These are phyloP conservation scores for Plebejus argus DNA, from an alignment of 2,888 invertebrate species.

Conservation along the genomic window DNA sequence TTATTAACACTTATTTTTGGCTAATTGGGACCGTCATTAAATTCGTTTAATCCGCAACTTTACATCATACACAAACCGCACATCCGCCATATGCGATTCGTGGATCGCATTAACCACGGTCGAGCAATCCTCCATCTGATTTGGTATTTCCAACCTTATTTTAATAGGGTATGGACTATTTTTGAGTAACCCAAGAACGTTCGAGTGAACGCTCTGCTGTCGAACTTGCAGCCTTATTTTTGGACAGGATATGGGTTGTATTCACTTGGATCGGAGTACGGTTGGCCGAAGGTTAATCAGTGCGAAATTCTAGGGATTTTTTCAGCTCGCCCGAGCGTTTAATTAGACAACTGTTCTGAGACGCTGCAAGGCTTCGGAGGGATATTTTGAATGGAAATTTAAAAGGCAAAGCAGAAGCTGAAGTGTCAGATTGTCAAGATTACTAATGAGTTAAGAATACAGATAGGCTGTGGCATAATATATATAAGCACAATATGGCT, in stretches of 20 bases:
- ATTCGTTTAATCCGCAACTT: conserved; percentile 26
- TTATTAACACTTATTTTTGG: conserved; percentile 9
- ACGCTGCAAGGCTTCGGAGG: neutral
- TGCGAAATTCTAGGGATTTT: conserved; percentile 35
- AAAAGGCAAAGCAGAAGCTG: neutral
- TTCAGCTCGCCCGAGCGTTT: conserved; percentile 29
- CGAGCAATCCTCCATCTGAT: conserved; percentile 35
- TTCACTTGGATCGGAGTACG: neutral
- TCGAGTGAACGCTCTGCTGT: neutral
- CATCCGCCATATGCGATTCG: conserved; percentile 56
- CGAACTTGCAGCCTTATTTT: neutral
- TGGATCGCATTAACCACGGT: conserved; percentile 52
- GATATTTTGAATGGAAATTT: conserved; percentile 2
- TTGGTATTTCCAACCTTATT: conserved; percentile 5
- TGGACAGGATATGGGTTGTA: neutral
- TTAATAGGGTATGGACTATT: neutral
- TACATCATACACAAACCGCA: conserved; percentile 48
- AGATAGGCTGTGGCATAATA: too few relatives aligned
- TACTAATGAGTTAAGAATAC: neutral
- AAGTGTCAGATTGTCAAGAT: neutral
- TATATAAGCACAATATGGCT: too few relatives aligned
- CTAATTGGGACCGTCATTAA: conserved; percentile 15
- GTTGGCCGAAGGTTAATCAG: conserved; percentile 31
- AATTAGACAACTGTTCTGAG: conserved; percentile 25
- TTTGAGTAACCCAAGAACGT: neutral